Percentiles rank a stretch among this genome's conserved stretches.
These are phyloP conservation scores for Cryptophagus acutangulus DNA, from an alignment of 2,888 invertebrate genomes.

Conservation along the genomic window DNA sequence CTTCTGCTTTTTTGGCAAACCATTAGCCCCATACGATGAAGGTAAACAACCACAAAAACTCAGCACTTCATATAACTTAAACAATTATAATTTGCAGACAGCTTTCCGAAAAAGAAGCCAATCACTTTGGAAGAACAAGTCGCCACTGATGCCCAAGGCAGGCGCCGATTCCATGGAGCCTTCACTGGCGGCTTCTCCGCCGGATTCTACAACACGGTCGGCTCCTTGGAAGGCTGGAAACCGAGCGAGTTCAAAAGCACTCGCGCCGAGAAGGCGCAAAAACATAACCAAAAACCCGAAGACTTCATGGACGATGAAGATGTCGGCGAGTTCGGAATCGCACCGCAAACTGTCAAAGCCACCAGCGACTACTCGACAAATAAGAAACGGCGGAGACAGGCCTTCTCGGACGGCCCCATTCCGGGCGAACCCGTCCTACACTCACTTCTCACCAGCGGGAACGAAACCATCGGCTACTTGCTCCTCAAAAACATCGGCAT, in stretches of 20 bases:
- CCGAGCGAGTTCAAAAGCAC: slow-evolving; percentile 90
- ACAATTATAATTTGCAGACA: slow-evolving; percentile 53
- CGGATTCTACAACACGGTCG: slow-evolving; percentile 95
- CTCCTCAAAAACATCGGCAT: slow-evolving; percentile 89
- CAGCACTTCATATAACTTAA: slow-evolving; percentile 12
- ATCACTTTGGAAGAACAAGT: slow-evolving; percentile 79
- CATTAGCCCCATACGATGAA: slow-evolving; percentile 77
- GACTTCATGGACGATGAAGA: slow-evolving; percentile 99
- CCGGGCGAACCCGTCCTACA: slow-evolving; percentile 68
- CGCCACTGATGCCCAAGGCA: slow-evolving; percentile 83
- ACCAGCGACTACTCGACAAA: slow-evolving; percentile 66
- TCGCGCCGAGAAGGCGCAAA: slow-evolving; percentile 61
- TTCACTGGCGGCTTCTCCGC: slow-evolving; percentile 98
- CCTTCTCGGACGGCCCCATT: slow-evolving; percentile 45
- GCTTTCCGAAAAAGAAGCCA: slow-evolving; percentile 74
- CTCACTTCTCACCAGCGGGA: slow-evolving; percentile 65
- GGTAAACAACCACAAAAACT: slow-evolving; percentile 51
- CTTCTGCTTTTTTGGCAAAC: slow-evolving; percentile 72
- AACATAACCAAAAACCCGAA: slow-evolving; percentile 65
- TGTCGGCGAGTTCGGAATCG: slow-evolving; percentile 89
- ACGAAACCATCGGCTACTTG: slow-evolving; percentile 82
- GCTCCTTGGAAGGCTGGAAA: slow-evolving; percentile 91
- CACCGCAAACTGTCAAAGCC: slow-evolving; percentile 78
- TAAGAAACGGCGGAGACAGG: slow-evolving; percentile 45
- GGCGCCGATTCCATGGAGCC: slow-evolving; percentile 94